Percentiles rank a stretch among this genome's conserved stretches.
These are phyloP conservation scores for Hemiprocne comata DNA, from an alignment of 2,113 vertebrate genomes.

Conservation along the genomic window DNA sequence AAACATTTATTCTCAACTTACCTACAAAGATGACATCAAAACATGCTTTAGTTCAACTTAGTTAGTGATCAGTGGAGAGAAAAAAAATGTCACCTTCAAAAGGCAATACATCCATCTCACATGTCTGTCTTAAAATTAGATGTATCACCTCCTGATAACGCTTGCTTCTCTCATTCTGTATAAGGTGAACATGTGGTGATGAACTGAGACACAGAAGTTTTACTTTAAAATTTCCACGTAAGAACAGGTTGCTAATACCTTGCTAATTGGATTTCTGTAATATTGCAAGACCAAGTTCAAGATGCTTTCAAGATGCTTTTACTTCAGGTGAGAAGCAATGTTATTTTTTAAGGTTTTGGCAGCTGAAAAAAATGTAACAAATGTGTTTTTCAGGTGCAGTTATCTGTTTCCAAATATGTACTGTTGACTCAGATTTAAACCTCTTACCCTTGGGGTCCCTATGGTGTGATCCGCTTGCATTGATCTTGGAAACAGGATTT, in stretches of 20 bases:
- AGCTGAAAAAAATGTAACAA: not conserved
- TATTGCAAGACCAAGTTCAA: not conserved
- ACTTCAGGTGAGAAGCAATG: not conserved
- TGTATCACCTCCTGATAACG: not conserved
- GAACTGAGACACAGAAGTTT: not conserved
- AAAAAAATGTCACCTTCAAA: not conserved
- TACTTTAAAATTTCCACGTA: not conserved
- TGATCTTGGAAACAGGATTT: not conserved
- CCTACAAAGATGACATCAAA: slow-evolving; percentile 1
- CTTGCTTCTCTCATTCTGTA: not conserved
- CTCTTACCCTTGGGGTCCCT: not conserved
- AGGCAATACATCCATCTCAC: not conserved
- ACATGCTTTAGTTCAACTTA: not conserved
- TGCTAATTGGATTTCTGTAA: not conserved
- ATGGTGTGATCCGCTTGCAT: not conserved
- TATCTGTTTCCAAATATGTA: not conserved
- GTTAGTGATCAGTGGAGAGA: slow-evolving; percentile 6
- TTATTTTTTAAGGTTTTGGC: not conserved
- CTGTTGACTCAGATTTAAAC: not conserved
- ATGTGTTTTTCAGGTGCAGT: not conserved
- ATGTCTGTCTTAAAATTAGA: not conserved
- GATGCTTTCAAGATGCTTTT: not conserved
- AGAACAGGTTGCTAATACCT: not conserved
- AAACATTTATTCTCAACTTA: not conserved
- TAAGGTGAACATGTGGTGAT: not conserved